Evolutionary conservation across 2,888 invertebrate species (phyloP).

Genomic region (Imbricaverruca yamaguchii): DNA sequence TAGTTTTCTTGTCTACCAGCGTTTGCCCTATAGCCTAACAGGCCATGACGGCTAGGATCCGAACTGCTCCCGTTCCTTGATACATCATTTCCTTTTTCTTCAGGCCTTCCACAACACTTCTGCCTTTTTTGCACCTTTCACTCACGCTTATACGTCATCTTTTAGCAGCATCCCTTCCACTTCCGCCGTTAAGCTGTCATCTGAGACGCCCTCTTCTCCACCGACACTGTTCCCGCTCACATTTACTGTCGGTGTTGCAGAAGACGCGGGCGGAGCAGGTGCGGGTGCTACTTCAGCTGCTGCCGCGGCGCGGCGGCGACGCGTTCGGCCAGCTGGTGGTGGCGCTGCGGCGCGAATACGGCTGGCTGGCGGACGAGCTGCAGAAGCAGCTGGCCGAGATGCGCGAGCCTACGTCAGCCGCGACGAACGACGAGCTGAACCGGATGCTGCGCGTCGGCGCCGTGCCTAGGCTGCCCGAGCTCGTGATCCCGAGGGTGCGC

Average conservation of each 20-base stretch:
- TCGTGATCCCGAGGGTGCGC: slow-evolving; percentile 31
- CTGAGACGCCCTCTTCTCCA: no score
- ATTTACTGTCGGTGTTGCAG: slow-evolving; percentile 37
- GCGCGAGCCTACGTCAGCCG: neutral
- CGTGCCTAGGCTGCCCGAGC: slow-evolving; percentile 33
- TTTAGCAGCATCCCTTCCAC: no score
- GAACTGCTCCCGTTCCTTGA: no score
- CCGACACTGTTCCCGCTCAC: no score
- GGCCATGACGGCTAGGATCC: no score
- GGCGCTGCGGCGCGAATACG: slow-evolving; percentile 50
- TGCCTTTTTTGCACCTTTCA: no score
- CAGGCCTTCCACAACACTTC: no score
- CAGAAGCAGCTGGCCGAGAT: slow-evolving; percentile 34
- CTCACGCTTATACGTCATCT: no score
- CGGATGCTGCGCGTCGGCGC: slow-evolving; percentile 33
- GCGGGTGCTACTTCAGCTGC: slow-evolving; percentile 43
- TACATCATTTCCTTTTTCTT: no score
- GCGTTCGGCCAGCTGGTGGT: slow-evolving; percentile 52
- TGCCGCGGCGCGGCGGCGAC: slow-evolving; percentile 44
- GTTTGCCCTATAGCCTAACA: no score
- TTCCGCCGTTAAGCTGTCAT: no score
- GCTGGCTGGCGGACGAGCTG: slow-evolving; percentile 51
- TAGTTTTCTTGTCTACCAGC: no score
- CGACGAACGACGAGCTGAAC: neutral
- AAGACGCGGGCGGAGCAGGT: slow-evolving; percentile 42